A percentile compares a stretch with the other conserved stretches of the same genome.
These are phyloP conservation scores for Pristis pectinata DNA, from an alignment of 2,797 vertebrate genomes.

Conservation along the genomic window DNA sequence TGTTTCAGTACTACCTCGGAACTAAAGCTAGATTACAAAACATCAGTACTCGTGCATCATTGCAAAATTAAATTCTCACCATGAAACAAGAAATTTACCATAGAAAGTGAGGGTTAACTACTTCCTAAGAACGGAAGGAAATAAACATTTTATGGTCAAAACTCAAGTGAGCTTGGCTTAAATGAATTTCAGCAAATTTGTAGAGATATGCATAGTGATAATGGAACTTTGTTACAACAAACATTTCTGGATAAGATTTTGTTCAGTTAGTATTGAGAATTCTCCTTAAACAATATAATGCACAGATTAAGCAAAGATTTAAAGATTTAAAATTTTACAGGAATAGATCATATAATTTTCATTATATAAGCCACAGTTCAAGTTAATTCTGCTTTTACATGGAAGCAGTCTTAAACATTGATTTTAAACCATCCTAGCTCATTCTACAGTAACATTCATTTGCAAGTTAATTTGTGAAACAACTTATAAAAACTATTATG, in stretches of 20 bases:
- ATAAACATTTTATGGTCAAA: not conserved
- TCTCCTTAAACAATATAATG: not conserved
- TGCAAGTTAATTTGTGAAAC: conserved; percentile 1
- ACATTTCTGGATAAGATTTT: not conserved
- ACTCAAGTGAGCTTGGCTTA: not conserved
- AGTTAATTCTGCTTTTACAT: not conserved
- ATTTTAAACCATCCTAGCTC: not conserved
- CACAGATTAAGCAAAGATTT: not conserved
- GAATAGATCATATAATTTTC: not conserved
- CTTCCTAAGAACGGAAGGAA: not conserved
- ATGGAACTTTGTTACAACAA: not conserved
- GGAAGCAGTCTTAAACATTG: conserved; percentile 1
- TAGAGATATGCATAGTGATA: not conserved
- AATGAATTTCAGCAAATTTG: conserved; percentile 16
- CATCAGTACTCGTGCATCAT: not conserved
- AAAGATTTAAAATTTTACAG: not conserved
- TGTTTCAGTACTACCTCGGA: not conserved
- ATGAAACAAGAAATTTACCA: not conserved
- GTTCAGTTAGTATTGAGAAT: not conserved
- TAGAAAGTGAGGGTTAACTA: not conserved
- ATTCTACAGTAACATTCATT: not conserved
- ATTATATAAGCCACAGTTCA: not conserved
- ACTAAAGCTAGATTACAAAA: not conserved
- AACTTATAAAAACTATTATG: not conserved
- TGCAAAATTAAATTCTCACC: not conserved